These are phyloP conservation scores for Ophion obscuratus DNA, from an alignment of 2,888 invertebrate genomes.

Conservation along the genomic window DNA sequence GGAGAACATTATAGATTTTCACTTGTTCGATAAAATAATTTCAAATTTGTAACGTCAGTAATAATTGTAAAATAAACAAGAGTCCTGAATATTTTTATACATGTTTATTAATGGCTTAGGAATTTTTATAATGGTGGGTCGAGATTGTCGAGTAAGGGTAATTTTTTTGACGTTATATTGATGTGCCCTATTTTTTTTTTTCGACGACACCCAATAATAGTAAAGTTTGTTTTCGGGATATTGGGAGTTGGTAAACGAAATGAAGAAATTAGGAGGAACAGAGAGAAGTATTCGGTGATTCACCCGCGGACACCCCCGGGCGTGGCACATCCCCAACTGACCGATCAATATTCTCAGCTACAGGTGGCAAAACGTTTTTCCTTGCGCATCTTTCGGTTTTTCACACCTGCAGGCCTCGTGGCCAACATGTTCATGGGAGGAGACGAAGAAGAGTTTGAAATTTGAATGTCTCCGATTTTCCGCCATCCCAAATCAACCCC, in stretches of 20 bases:
- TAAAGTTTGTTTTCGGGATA: background rate
- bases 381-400: background rate
- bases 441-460: background rate
- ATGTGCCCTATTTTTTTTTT: background rate
- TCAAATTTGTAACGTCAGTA: no score
- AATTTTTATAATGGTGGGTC: no score
- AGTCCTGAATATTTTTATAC: no score
- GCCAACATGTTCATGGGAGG: background rate
- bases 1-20: no score
- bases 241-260: slow-evolving; percentile 26
- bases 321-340: slow-evolving; percentile 74
- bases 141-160: no score
- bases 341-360: slow-evolving; percentile 81
- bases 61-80: no score
- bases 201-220: background rate
- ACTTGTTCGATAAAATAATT: no score
- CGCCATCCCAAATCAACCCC: background rate
- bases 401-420: background rate
- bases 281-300: background rate
- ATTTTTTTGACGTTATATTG: background rate
- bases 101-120: no score
- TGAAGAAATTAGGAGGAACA: background rate
- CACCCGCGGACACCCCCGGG: slow-evolving; percentile 69
- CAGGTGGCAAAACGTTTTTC: slow-evolving; percentile 76
- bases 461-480: background rate